These are phyloP conservation scores for Hepsetus odoe DNA, from an alignment of 2,113 vertebrate species.

Conservation along the genomic window DNA sequence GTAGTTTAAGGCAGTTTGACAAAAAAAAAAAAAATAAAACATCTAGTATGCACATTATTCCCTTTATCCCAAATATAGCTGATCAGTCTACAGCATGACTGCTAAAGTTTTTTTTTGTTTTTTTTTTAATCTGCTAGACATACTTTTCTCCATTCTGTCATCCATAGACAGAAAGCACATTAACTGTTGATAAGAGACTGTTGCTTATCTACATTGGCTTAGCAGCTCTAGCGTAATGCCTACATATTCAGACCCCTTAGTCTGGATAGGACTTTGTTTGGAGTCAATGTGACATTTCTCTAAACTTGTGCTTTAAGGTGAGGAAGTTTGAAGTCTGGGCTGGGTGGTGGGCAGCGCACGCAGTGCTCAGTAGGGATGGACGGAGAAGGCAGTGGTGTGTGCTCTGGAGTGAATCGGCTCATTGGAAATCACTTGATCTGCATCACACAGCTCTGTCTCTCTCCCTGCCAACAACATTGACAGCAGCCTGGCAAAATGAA, in stretches of 20 bases:
- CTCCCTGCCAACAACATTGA: slow-evolving; percentile 55
- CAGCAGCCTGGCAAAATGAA: slow-evolving; percentile 57
- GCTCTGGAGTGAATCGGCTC: slow-evolving; percentile 59
- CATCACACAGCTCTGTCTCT: slow-evolving; percentile 69
- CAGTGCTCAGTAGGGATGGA: neutral
- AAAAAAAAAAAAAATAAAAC: neutral
- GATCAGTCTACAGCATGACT: too few species aligned
- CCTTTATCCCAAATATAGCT: too few species aligned
- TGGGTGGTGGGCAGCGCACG: slow-evolving; percentile 16
- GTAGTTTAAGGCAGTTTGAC: too few species aligned
- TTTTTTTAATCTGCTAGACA: too few species aligned
- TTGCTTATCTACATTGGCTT: neutral
- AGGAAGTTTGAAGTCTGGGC: neutral
- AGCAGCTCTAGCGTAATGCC: neutral
- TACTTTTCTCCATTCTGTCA: neutral
- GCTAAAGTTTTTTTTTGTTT: too few species aligned
- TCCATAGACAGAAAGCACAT: neutral
- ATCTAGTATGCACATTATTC: too few species aligned
- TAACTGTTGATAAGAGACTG: too few species aligned
- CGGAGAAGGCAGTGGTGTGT: slow-evolving; percentile 27
- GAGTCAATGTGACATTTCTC: neutral
- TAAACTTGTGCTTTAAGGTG: neutral
- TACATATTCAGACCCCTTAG: too few species aligned
- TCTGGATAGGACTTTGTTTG: too few species aligned
- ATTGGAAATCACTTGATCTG: slow-evolving; percentile 76